phyloP scores from a whole-genome alignment of 1,140 invertebrate genomes.

The Danaus melanippus region DNA sequence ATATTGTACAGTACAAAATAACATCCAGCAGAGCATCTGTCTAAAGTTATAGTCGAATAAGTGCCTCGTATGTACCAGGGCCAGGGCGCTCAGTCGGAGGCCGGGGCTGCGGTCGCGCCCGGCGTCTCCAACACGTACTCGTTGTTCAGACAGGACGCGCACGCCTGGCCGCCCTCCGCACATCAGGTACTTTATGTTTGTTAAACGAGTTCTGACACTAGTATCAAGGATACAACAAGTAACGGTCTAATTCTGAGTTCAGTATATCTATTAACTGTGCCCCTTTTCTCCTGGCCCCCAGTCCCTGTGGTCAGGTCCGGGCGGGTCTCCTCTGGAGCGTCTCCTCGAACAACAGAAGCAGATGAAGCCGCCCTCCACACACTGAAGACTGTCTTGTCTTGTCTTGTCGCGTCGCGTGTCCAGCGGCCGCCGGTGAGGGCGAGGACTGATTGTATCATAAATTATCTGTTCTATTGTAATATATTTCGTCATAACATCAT shows the following conservation, averaged over 20 bases:
- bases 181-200: constrained; percentile 29
- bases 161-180: constrained; percentile 48
- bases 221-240: no score
- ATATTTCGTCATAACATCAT: no score
- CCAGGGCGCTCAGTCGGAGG: no score
- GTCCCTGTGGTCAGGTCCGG: constrained; percentile 84
- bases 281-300: constrained; percentile 47
- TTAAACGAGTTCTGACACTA: no score
- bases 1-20: not conserved
- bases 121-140: constrained; percentile 73
- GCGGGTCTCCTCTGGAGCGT: constrained; percentile 83
- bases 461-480: no score
- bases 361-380: constrained; percentile 47
- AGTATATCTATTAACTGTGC: no score
- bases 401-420: no score
- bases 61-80: no score
- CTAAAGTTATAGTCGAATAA: no score
- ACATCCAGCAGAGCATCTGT: not conserved
- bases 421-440: no score
- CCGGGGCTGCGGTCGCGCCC: not conserved
- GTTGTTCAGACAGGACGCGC: constrained; percentile 74
- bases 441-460: no score
- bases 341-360: constrained; percentile 87
- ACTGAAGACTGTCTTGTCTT: constrained; percentile 23
- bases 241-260: no score